phyloP scores from a whole-genome alignment of 2,888 invertebrate species.

The Melanophora roralis region DNA sequence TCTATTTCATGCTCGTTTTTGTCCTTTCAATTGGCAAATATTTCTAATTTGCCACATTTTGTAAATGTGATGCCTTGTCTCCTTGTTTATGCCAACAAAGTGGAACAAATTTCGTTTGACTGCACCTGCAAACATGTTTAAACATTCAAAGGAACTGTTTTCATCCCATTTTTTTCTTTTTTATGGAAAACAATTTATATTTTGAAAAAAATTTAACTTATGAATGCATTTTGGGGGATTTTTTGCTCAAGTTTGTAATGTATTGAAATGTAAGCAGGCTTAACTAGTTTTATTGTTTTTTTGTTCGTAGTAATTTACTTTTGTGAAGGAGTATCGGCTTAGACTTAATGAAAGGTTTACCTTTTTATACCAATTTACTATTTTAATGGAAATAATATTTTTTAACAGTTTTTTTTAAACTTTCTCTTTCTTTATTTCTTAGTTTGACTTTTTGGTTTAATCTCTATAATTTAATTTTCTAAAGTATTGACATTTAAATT shows the following conservation, averaged over 20 bases:
- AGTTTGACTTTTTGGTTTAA: neutral
- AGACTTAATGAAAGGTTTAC: no score
- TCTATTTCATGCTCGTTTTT: constrained; percentile 14
- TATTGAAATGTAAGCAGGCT: no score
- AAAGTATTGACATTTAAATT: constrained; percentile 62
- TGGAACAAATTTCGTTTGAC: constrained; percentile 73
- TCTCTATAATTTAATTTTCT: constrained; percentile 46
- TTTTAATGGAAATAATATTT: no score
- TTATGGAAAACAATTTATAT: constrained; percentile 15
- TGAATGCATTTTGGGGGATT: neutral
- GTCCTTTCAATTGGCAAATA: constrained; percentile 37
- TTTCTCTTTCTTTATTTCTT: constrained; percentile 24
- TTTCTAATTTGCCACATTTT: constrained; percentile 52
- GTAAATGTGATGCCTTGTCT: constrained; percentile 47
- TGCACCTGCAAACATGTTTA: constrained; percentile 74
- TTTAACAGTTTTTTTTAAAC: neutral
- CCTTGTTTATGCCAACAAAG: constrained; percentile 75
- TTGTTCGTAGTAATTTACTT: no score
- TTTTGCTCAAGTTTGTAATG: neutral
- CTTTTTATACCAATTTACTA: no score
- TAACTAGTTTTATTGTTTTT: no score
- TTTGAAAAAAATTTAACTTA: neutral
- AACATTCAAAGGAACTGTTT: constrained; percentile 39
- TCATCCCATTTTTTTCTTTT: constrained; percentile 27
- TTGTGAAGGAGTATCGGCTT: no score